These are phyloP conservation scores for human DNA, from an alignment of 2,113 vertebrate genomes.

Conservation along the genomic window DNA sequence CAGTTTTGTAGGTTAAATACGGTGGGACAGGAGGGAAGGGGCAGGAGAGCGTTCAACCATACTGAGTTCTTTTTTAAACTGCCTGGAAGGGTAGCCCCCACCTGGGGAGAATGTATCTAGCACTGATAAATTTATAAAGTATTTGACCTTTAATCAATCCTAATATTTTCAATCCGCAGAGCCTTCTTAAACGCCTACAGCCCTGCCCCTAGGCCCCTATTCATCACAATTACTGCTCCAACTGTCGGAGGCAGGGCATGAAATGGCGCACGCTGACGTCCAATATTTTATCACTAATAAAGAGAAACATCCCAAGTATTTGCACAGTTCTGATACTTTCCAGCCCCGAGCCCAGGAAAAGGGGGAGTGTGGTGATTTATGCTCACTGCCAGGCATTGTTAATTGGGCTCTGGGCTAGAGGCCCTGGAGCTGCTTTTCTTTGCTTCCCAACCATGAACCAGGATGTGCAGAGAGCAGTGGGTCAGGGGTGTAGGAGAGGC, in stretches of 20 bases:
- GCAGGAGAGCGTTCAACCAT: neutral
- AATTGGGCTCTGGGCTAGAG: slow-evolving; percentile 77
- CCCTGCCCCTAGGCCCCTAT: slow-evolving; percentile 82
- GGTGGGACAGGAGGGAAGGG: neutral
- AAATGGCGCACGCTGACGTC: slow-evolving; percentile 81
- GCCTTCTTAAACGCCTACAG: slow-evolving; percentile 83
- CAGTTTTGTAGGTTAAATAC: neutral
- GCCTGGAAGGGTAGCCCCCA: slow-evolving; percentile 74
- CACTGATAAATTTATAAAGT: slow-evolving; percentile 87
- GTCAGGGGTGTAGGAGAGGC: neutral
- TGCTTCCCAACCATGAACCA: neutral
- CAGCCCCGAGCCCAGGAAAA: slow-evolving; percentile 77
- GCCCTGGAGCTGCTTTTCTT: slow-evolving; percentile 42
- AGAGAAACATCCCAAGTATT: slow-evolving; percentile 85
- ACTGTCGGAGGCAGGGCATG: slow-evolving; percentile 83
- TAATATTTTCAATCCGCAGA: slow-evolving; percentile 86
- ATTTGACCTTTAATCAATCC: slow-evolving; percentile 89
- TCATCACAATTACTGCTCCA: slow-evolving; percentile 87
- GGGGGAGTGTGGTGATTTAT: slow-evolving; percentile 81
- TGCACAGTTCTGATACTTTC: slow-evolving; percentile 84
- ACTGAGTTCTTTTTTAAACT: slow-evolving; percentile 67
- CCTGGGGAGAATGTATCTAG: slow-evolving; percentile 82
- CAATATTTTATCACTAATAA: slow-evolving; percentile 89
- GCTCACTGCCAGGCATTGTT: slow-evolving; percentile 69
- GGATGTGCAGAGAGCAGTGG: neutral